phyloP scores from a whole-genome alignment of 2,888 invertebrate species.

The Alviniconcha strummeri region DNA sequence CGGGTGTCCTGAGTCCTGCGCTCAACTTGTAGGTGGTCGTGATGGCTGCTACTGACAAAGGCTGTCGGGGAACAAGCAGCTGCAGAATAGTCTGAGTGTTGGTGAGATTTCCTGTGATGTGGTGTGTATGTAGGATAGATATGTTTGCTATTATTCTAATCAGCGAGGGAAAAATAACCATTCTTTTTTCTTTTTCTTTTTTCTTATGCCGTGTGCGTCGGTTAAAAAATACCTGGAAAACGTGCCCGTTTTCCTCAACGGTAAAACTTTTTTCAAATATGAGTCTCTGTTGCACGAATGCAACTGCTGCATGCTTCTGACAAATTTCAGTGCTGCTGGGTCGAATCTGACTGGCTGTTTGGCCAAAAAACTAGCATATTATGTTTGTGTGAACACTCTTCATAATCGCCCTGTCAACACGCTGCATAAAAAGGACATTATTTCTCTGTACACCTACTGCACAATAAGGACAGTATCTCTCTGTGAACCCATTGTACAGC shows the following conservation, averaged over 20 bases:
- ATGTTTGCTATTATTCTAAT: background rate
- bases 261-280: background rate
- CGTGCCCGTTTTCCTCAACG: background rate
- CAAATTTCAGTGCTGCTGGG: background rate
- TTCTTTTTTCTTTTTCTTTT: background rate
- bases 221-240: too few relatives aligned
- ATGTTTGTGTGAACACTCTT: background rate
- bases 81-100: background rate
- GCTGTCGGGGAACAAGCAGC: background rate
- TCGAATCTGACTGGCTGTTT: background rate
- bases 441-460: too few relatives aligned
- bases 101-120: background rate
- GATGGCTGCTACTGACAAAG: background rate
- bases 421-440: too few relatives aligned
- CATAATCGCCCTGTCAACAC: too few relatives aligned
- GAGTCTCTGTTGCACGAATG: background rate
- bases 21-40: too few relatives aligned
- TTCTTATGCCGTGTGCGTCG: background rate
- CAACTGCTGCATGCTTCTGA: background rate
- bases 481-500: too few relatives aligned
- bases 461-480: too few relatives aligned
- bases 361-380: background rate
- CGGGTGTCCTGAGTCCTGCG: constrained; percentile 54
- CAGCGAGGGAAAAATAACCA: too few relatives aligned
- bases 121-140: background rate